Evolutionary conservation across 2,113 vertebrate species (phyloP).

Genomic region (Oncorhynchus gorbuscha): DNA sequence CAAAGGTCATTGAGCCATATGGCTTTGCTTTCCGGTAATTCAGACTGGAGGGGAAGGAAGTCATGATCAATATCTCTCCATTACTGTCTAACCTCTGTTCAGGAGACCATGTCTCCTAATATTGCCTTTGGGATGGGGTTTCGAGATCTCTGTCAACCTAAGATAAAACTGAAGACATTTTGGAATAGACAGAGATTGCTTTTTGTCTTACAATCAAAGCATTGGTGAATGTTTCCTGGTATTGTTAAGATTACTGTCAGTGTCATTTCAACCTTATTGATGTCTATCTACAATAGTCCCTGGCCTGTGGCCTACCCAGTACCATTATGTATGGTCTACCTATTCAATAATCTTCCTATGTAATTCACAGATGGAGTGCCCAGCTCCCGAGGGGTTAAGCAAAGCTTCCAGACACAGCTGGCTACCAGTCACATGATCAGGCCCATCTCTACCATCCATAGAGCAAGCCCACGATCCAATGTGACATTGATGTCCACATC

Average conservation of each 20-base stretch:
- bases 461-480: constrained; percentile 15
- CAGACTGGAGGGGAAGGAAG: constrained; percentile 51
- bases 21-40: constrained; percentile 65
- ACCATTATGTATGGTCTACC: constrained; percentile 20
- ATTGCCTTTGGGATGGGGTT: constrained; percentile 27
- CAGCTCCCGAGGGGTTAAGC: constrained; percentile 45
- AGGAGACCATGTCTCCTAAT: constrained; percentile 48
- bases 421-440: constrained; percentile 28
- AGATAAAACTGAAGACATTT: constrained; percentile 2
- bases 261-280: background rate
- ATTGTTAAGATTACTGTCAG: background rate
- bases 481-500: constrained; percentile 1
- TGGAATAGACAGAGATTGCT: constrained; percentile 6
- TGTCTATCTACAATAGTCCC: background rate
- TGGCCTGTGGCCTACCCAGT: background rate
- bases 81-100: constrained; percentile 53
- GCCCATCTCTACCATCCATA: constrained; percentile 25
- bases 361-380: constrained; percentile 59
- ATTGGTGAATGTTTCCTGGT: background rate
- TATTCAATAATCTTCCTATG: constrained; percentile 44
- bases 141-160: constrained; percentile 4
- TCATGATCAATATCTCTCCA: constrained; percentile 72
- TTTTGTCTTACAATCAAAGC: background rate
- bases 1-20: constrained; percentile 63
- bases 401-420: constrained; percentile 44